phyloP scores from a whole-genome alignment of 2,888 invertebrate genomes.

The Torymus aiolomorphi region DNA sequence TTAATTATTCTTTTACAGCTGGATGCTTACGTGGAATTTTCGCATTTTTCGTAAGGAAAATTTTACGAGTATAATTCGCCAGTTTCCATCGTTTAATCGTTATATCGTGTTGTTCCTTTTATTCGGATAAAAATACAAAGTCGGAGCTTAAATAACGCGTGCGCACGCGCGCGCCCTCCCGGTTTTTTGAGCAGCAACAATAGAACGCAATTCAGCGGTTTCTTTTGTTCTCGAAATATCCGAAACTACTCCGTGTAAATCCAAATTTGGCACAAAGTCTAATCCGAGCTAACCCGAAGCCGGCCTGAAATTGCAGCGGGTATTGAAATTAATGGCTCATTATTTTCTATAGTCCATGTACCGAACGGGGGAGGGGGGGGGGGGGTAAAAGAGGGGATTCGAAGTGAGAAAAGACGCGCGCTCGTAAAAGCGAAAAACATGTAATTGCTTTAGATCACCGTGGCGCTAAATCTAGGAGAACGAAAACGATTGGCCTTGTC shows the following conservation, averaged over 20 bases:
- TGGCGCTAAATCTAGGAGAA: not conserved
- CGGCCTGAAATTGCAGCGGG: not conserved
- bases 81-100: no score
- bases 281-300: not conserved
- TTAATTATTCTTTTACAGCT: no score
- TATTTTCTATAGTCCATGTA: not conserved
- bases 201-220: slow-evolving; percentile 13
- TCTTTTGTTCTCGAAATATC: slow-evolving; percentile 8
- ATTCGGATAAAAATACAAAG: not conserved
- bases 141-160: not conserved
- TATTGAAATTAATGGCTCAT: slow-evolving; percentile 22
- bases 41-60: no score
- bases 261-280: slow-evolving; percentile 16
- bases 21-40: no score
- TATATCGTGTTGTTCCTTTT: not conserved
- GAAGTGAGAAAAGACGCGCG: not conserved
- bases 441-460: slow-evolving; percentile 5
- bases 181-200: slow-evolving; percentile 14
- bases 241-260: not conserved
- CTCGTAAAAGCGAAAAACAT: not conserved
- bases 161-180: not conserved
- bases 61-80: no score
- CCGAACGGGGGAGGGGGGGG: no score
- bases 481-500: not conserved
- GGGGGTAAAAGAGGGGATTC: no score